These are phyloP conservation scores for Alexandromys fortis DNA, from an alignment of 2,113 vertebrate genomes.

Conservation along the genomic window DNA sequence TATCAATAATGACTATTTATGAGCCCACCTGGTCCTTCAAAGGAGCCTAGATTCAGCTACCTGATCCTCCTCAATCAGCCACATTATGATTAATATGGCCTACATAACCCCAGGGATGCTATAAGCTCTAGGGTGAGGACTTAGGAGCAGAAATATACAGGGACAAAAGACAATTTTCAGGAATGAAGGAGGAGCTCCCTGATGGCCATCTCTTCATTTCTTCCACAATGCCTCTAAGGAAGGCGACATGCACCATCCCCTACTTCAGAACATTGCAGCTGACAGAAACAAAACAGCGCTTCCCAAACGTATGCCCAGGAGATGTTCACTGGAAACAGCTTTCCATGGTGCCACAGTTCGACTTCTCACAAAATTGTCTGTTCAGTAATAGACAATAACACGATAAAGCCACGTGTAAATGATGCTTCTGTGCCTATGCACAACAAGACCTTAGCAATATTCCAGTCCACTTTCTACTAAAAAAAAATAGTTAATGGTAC, in stretches of 20 bases:
- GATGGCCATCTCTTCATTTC: conserved; percentile 48
- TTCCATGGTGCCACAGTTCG: not conserved
- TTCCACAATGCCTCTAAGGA: not conserved
- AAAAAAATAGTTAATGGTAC: not conserved
- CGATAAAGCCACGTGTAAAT: not conserved
- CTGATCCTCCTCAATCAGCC: not conserved
- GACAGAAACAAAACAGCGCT: conserved; percentile 67
- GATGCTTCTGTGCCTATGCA: not conserved
- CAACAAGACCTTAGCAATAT: not conserved
- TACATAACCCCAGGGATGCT: not conserved
- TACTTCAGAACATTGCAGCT: conserved; percentile 57
- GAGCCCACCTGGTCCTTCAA: conserved; percentile 24
- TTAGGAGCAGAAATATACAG: conserved; percentile 13
- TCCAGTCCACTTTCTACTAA: not conserved
- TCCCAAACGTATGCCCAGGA: conserved; percentile 22
- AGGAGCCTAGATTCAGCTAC: conserved; percentile 33
- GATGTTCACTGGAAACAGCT: conserved; percentile 30
- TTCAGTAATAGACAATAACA: not conserved
- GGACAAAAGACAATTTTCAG: conserved; percentile 23
- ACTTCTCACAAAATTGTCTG: conserved; percentile 2
- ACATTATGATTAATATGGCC: not conserved
- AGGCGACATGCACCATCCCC: conserved; percentile 17
- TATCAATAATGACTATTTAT: conserved; percentile 47
- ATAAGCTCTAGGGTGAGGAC: not conserved
- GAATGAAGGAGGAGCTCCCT: conserved; percentile 62